Evolutionary conservation across 2,888 invertebrate genomes (phyloP), one percentile per base, ranked within the genome.

Genomic region (Sarcophaga carnaria): DNA sequence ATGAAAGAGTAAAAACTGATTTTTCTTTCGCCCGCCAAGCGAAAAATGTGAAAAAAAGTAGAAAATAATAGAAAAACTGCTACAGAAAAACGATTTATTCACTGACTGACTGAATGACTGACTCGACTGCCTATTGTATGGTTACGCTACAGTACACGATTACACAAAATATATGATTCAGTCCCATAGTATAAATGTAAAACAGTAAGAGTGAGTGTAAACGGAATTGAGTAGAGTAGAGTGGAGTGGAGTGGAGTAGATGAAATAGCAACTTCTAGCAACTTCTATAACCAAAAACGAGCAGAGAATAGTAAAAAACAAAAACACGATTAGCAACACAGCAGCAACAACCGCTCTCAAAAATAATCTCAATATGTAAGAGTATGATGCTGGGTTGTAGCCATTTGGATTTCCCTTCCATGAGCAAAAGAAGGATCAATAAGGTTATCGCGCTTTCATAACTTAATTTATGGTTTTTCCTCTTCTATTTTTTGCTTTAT

Each of bases 361-460:
- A 37, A 49, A 49, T 49, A 49, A 2, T 14, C 4, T 3, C 3
- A 54, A 54, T 14, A 54, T 12, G 12, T 12, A 17, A 54, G 54
- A 14, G 54, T 2, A 14, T 49, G 14, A 0, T 17, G 54, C 14
- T 54, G 37, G 5, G 12, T 11, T 49, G 54, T 54, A 14, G 54
- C 54, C 54, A 54, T 54, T 25, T 69, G 82, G 74, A 78, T 59
- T 79, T 79, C 47, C 54, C 63, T 75, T 76, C 71, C 83, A 72
- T 64, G 64, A 82, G 79, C 83, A 83, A 83, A 83, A 83, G 86
- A 83, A 83, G 86, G 83, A 86, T 83, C 86, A 86, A 86, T 86
- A 83, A 83, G 86, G 86, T 80, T 86, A 86, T 86, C 86, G 83
- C 80, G 76, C 80, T 83, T 86, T 83, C 86, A 83, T 86, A 86